phyloP scores from a whole-genome alignment of 2,888 invertebrate genomes.

The Leucophenga maculata region DNA sequence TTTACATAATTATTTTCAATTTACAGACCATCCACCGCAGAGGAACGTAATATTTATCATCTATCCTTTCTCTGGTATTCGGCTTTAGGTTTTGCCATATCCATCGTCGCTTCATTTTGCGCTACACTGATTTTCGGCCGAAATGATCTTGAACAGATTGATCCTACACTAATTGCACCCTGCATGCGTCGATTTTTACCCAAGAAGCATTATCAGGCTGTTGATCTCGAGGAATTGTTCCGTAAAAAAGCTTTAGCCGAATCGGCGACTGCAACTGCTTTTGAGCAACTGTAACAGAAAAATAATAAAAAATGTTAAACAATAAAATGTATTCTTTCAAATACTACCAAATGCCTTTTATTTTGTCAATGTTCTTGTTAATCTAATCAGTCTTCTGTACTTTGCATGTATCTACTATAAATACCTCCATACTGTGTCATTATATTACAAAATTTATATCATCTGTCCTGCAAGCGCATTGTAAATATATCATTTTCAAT shows the following conservation, averaged over 20 bases:
- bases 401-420: conserved; percentile 1
- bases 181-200: conserved; percentile 75
- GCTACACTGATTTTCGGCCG: conserved; percentile 75
- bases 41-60: conserved; percentile 72
- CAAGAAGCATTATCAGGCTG: conserved; percentile 44
- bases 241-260: conserved; percentile 28
- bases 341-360: conserved; percentile 22
- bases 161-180: conserved; percentile 78
- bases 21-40: conserved; percentile 51
- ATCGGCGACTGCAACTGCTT: background rate
- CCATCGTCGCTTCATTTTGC: conserved; percentile 76
- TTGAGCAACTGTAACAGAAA: background rate
- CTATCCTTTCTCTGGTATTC: conserved; percentile 85
- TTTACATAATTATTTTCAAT: background rate
- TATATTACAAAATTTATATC: background rate
- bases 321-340: background rate
- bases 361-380: conserved; percentile 12
- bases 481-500: conserved; percentile 13
- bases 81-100: conserved; percentile 77
- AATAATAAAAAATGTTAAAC: background rate
- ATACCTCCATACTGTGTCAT: background rate
- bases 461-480: background rate
- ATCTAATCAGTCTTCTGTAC: background rate
- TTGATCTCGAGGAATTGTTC: conserved; percentile 51
- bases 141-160: conserved; percentile 74